Evolutionary conservation across 2,797 vertebrate species (phyloP).

Genomic region (Schizopygopsis pylzovi): DNA sequence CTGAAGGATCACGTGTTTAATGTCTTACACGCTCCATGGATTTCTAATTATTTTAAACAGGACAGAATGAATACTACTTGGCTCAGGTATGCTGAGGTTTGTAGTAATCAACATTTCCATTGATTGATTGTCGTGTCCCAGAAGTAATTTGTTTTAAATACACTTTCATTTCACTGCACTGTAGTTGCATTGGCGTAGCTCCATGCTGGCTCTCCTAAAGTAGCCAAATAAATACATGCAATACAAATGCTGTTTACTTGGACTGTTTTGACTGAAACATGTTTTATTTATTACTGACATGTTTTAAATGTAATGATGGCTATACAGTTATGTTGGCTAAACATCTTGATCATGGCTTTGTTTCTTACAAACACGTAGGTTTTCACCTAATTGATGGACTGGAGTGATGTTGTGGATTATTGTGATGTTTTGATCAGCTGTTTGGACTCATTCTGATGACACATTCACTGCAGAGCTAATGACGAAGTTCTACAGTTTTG

Average conservation of each 20-base stretch:
- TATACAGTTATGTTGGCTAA: not conserved
- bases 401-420: not conserved
- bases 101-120: constrained; percentile 88
- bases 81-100: constrained; percentile 80
- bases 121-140: constrained; percentile 81
- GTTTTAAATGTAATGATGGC: not conserved
- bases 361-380: not conserved
- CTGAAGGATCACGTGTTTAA: constrained; percentile 84
- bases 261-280: not conserved
- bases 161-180: constrained; percentile 70
- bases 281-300: not conserved
- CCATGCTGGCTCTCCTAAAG: constrained; percentile 51
- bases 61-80: constrained; percentile 82
- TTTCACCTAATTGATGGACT: not conserved
- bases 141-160: constrained; percentile 93
- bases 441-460: not conserved
- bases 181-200: constrained; percentile 74
- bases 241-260: not conserved
- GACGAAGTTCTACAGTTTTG: not conserved
- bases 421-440: not conserved
- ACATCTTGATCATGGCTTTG: not conserved
- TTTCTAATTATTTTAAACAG: constrained; percentile 90
- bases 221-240: not conserved
- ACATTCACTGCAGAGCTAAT: not conserved
- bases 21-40: constrained; percentile 91